Evolutionary conservation across 1,140 invertebrate species (phyloP).

Genomic region (Lepidurus couesii): DNA sequence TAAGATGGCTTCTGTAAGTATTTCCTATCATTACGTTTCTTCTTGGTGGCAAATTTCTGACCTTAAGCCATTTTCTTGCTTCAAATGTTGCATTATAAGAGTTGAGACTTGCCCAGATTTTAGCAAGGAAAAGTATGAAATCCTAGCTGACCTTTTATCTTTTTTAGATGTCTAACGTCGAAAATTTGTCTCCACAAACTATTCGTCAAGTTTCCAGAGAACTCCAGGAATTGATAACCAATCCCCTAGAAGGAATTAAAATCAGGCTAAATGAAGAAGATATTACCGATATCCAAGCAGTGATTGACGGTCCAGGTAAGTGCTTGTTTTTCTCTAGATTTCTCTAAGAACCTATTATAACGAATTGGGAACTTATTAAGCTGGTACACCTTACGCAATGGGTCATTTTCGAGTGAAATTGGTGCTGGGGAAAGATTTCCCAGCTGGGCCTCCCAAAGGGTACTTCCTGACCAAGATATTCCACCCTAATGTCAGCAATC

Average conservation of each 20-base stretch:
- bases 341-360: neutral
- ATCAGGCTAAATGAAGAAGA: conserved; percentile 82
- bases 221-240: conserved; percentile 64
- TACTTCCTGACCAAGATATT: conserved; percentile 96
- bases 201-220: conserved; percentile 77
- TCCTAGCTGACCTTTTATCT: neutral
- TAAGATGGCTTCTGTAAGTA: neutral
- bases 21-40: neutral
- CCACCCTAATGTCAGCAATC: conserved; percentile 90
- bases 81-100: too few species aligned
- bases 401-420: conserved; percentile 85
- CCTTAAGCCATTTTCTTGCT: too few species aligned
- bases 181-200: conserved; percentile 88
- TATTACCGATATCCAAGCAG: conserved; percentile 84
- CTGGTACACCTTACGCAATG: conserved; percentile 76
- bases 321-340: conserved; percentile 18
- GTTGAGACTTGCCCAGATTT: too few species aligned
- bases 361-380: conserved; percentile 44
- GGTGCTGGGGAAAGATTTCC: conserved; percentile 87
- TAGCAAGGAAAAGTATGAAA: too few species aligned
- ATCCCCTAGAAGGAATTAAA: conserved; percentile 83
- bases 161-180: conserved; percentile 64
- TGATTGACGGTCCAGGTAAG: conserved; percentile 77
- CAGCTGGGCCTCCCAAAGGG: conserved; percentile 84
- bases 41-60: neutral